These are phyloP conservation scores for Bagarius yarrelli DNA, from an alignment of 2,113 vertebrate genomes.

Conservation along the genomic window DNA sequence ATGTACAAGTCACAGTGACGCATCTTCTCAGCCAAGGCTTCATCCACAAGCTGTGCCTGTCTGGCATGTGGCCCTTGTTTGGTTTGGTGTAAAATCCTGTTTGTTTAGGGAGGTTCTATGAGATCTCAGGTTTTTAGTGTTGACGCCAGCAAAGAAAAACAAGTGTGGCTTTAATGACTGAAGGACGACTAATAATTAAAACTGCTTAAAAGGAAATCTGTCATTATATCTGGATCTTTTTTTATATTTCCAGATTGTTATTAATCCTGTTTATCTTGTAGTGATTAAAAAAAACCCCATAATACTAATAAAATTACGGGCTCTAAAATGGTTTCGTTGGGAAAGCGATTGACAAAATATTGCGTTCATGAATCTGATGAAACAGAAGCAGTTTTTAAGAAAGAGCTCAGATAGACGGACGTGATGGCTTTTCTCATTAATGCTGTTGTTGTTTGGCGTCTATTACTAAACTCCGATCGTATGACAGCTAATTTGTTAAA, in stretches of 20 bases:
- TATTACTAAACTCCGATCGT: background rate
- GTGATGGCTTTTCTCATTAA: conserved; percentile 3
- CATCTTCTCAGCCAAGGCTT: background rate
- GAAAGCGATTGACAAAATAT: background rate
- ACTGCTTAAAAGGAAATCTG: background rate
- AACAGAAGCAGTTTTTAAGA: background rate
- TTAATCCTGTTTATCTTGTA: background rate
- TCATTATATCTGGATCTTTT: background rate
- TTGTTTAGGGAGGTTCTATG: background rate
- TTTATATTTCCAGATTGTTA: background rate
- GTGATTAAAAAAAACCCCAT: background rate
- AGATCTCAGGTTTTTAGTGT: background rate
- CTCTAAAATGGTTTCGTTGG: no score
- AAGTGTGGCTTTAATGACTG: background rate
- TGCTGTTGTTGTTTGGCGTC: background rate
- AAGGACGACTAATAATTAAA: background rate
- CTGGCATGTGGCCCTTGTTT: background rate
- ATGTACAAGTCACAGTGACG: background rate
- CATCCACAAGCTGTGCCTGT: conserved; percentile 8
- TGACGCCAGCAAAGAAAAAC: background rate
- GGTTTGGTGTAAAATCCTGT: conserved; percentile 6
- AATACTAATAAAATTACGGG: no score
- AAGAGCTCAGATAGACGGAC: background rate
- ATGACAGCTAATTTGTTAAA: conserved; percentile 40
- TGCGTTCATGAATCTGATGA: background rate